Conservation (phyloP, 2,113 vertebrate genomes). For the Vimba vimba region DNA sequence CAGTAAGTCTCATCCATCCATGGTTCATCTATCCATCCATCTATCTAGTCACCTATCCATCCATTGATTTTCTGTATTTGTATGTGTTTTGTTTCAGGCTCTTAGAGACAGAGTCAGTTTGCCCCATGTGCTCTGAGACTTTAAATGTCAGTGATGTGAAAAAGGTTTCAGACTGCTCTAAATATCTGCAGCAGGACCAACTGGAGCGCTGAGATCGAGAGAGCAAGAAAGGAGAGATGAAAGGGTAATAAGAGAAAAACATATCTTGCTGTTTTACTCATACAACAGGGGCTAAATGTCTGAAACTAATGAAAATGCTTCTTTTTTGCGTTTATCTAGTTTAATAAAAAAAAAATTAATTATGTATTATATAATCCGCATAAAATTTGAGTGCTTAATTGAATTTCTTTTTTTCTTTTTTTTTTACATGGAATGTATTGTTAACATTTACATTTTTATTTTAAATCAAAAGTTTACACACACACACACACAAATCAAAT, state of each 20-base stretch:
- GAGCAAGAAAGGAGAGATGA: background rate
- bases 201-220: constrained; percentile 67
- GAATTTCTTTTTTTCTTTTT: too few species aligned
- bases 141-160: constrained; percentile 77
- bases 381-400: background rate
- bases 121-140: constrained; percentile 93
- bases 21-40: background rate
- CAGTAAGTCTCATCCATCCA: constrained; percentile 76
- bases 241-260: constrained; percentile 8
- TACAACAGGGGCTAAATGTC: background rate
- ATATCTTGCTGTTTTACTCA: background rate
- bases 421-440: too few species aligned
- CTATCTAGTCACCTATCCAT: background rate
- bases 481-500: too few species aligned
- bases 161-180: constrained; percentile 81
- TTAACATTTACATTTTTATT: too few species aligned
- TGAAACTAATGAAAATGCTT: background rate
- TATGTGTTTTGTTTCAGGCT: constrained; percentile 71
- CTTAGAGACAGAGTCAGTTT: constrained; percentile 83
- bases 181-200: constrained; percentile 79
- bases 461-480: too few species aligned
- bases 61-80: constrained; percentile 21
- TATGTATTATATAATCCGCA: background rate
- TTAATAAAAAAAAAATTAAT: too few species aligned
- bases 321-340: background rate